A percentile compares a stretch with the other conserved stretches of the same genome.
phyloP scores from a whole-genome alignment of 1,140 invertebrate genomes.

The Bombus breviceps region DNA sequence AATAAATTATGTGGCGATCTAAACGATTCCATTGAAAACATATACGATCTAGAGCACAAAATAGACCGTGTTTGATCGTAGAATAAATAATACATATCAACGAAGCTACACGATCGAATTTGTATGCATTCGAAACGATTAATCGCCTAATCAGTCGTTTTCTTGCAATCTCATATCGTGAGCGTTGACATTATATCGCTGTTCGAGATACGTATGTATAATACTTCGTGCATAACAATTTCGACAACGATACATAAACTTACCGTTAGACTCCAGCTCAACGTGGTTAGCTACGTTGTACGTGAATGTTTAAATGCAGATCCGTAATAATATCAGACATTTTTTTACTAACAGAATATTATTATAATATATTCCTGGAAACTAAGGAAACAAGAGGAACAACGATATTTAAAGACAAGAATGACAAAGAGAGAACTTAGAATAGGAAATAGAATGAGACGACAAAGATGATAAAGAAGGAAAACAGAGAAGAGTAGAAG shows the following conservation, averaged over 20 bases:
- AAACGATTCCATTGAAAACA: neutral
- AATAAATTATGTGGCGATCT: neutral
- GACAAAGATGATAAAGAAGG: neutral
- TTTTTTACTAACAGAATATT: neutral
- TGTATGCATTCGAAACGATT: neutral
- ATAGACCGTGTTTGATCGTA: neutral
- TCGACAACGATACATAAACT: neutral
- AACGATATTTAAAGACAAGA: neutral
- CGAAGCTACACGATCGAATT: constrained; percentile 4
- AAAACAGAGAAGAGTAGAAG: neutral
- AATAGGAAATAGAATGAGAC: neutral
- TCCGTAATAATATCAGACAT: neutral
- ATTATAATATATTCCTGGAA: neutral
- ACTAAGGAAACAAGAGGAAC: neutral
- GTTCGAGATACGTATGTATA: neutral
- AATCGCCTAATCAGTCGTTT: neutral
- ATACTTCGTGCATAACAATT: neutral
- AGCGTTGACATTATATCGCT: neutral
- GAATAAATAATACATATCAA: constrained; percentile 19
- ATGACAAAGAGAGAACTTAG: neutral
- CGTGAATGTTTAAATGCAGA: neutral
- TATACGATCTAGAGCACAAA: neutral
- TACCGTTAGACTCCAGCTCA: neutral
- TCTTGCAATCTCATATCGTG: neutral
- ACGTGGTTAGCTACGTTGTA: neutral